Percentiles rank a stretch among this genome's conserved stretches.
These are phyloP conservation scores for Toxotes jaculatrix DNA, from an alignment of 2,113 vertebrate genomes.

Conservation along the genomic window DNA sequence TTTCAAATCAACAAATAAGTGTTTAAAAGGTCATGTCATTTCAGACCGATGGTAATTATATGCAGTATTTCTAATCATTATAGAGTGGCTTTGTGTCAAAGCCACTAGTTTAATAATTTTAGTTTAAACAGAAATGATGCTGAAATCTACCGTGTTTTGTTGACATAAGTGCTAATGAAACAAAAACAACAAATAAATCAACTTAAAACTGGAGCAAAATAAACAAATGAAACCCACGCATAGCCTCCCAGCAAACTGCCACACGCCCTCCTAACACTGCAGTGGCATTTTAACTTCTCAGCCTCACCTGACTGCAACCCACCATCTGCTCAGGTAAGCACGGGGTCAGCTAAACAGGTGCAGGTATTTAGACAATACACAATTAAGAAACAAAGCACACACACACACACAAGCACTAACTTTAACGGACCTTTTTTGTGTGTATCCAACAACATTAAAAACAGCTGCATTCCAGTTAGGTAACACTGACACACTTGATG, in stretches of 20 bases:
- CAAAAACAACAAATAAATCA: neutral
- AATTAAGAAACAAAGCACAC: too few relatives aligned
- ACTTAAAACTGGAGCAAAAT: neutral
- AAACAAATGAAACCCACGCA: neutral
- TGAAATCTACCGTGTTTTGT: neutral
- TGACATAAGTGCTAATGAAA: neutral
- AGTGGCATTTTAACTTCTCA: too few relatives aligned
- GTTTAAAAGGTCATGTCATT: neutral
- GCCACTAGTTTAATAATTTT: too few relatives aligned
- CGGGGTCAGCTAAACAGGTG: neutral
- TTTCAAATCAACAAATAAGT: neutral
- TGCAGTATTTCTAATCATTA: too few relatives aligned
- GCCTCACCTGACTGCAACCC: neutral
- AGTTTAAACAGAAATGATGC: neutral
- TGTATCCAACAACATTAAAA: neutral
- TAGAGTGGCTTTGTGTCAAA: neutral
- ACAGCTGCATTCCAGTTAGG: neutral
- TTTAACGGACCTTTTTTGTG: too few relatives aligned
- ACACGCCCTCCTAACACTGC: too few relatives aligned
- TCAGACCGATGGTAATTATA: neutral
- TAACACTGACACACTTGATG: neutral
- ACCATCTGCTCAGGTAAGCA: constrained; percentile 18
- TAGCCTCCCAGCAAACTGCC: too few relatives aligned
- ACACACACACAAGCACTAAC: too few relatives aligned
- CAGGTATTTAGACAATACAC: too few relatives aligned